Percentiles rank a stretch among this genome's conserved stretches.
Evolutionary conservation across 2,113 vertebrate genomes (phyloP).

Genomic region (Fregata magnificens): DNA sequence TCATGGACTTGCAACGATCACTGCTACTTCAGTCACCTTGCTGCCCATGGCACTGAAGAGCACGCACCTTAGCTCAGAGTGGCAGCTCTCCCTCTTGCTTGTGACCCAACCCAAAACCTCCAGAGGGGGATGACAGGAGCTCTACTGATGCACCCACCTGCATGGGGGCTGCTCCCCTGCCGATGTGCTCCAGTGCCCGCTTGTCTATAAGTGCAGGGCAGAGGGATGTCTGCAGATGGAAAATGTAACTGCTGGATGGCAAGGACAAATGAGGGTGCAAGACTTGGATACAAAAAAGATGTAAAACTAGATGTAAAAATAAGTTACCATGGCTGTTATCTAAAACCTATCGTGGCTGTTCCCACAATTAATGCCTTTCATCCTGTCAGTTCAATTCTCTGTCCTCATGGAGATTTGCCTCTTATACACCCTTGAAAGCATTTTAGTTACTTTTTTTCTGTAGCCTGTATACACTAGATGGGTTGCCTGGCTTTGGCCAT

Average conservation of each 20-base stretch:
- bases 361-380: neutral
- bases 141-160: neutral
- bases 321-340: neutral
- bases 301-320: neutral
- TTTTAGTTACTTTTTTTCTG: neutral
- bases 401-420: neutral
- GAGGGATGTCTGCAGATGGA: neutral
- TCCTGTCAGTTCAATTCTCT: neutral
- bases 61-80: neutral
- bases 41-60: neutral
- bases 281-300: neutral
- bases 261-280: neutral
- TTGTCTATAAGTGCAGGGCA: neutral
- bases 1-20: neutral
- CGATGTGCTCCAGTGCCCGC: fast-evolving
- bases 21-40: neutral
- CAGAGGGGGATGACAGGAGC: neutral
- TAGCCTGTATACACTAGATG: neutral
- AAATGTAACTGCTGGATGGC: neutral
- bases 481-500: neutral
- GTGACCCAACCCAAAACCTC: neutral
- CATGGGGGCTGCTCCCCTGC: neutral
- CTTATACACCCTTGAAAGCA: neutral
- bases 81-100: neutral
- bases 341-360: neutral